phyloP scores from a whole-genome alignment of 1,140 invertebrate genomes.

The Odontomachus brunneus region DNA sequence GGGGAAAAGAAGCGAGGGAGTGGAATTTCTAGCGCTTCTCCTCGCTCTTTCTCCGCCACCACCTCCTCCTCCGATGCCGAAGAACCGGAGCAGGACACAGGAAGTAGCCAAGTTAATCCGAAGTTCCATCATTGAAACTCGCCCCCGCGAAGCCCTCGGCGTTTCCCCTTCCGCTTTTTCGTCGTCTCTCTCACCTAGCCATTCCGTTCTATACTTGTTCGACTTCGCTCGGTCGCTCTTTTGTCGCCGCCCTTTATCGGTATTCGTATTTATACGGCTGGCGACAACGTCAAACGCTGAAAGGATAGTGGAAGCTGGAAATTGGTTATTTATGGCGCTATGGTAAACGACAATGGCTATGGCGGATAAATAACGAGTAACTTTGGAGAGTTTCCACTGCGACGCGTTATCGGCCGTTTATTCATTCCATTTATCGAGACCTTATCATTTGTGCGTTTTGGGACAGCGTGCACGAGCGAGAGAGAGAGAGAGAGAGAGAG shows the following conservation, averaged over 20 bases:
- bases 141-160: not conserved
- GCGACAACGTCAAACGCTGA: constrained; percentile 8
- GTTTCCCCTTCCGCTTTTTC: not conserved
- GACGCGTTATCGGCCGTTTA: constrained; percentile 18
- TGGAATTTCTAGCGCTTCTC: constrained; percentile 63
- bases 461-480: not conserved
- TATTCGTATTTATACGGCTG: constrained; percentile 41
- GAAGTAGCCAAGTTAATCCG: constrained; percentile 63
- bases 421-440: constrained; percentile 16
- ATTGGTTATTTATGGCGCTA: constrained; percentile 49
- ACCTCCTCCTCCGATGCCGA: not conserved
- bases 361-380: constrained; percentile 35
- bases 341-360: constrained; percentile 18
- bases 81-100: constrained; percentile 16
- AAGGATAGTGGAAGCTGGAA: constrained; percentile 47
- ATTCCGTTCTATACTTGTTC: constrained; percentile 19
- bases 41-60: not conserved
- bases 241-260: constrained; percentile 27
- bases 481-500: no score
- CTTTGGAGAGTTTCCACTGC: constrained; percentile 6
- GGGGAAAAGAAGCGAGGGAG: constrained; percentile 51
- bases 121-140: constrained; percentile 73
- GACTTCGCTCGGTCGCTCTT: constrained; percentile 31
- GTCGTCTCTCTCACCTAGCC: not conserved
- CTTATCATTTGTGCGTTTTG: not conserved